A percentile compares a stretch with the other conserved stretches of the same genome.
phyloP scores from a whole-genome alignment of 2,113 vertebrate genomes.

The Dromiciops gliroides region DNA sequence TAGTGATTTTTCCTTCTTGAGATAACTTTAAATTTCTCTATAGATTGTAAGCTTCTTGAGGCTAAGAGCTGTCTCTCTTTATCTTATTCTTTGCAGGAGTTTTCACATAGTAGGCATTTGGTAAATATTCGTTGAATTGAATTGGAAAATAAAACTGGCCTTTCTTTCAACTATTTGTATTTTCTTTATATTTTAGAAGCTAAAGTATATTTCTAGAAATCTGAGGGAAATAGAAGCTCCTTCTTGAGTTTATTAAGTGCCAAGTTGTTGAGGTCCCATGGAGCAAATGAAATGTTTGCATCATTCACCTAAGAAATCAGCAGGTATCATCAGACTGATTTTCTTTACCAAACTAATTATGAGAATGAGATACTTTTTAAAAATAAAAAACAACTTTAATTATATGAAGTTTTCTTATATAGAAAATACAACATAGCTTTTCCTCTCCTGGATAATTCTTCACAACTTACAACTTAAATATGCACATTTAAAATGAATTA shows the following conservation, averaged over 20 bases:
- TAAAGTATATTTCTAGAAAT: background rate
- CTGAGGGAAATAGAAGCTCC: background rate
- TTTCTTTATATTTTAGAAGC: background rate
- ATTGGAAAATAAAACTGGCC: background rate
- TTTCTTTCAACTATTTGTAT: background rate
- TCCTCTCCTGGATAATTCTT: background rate
- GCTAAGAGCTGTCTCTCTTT: too few species aligned
- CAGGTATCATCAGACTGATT: background rate
- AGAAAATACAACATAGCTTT: background rate
- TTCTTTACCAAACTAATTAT: background rate
- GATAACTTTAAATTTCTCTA: background rate
- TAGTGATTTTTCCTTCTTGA: background rate
- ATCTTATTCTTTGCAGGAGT: too few species aligned
- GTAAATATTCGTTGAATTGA: too few species aligned
- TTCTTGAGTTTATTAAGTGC: background rate
- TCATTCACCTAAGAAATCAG: background rate
- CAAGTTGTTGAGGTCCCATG: background rate
- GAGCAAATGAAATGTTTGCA: background rate
- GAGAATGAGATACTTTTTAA: background rate
- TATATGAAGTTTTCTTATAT: background rate
- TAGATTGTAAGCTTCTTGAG: background rate
- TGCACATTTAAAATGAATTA: background rate
- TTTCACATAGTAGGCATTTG: too few species aligned
- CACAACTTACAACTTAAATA: background rate
- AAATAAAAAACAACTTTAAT: background rate